Evolutionary conservation across 1,140 invertebrate genomes (phyloP), one percentile per base, ranked within the genome.

Genomic region (Hyphantria cunea): DNA sequence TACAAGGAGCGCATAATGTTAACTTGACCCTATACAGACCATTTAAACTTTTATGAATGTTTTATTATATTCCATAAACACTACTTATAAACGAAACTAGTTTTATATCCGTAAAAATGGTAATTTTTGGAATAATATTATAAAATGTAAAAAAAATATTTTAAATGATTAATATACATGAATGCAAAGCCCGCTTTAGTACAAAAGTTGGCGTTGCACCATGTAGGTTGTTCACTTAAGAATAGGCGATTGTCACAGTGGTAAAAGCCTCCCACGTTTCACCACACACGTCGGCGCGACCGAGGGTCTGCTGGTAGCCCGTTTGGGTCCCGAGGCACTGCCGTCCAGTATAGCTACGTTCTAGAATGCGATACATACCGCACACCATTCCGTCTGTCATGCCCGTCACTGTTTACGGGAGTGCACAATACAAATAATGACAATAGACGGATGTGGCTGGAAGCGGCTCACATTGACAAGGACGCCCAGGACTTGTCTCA

Each of bases 381-480:
- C 50, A 41, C 48, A 55, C 66, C 63, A 71, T 77, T 77, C 45
- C 58, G 64, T 70, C 51, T 68, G 82, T 84, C 84, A 82, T 83
- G 73, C 64, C 74, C 72, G 80, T 81, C 78, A 82, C 74, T 66
- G 76, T 74, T 71, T 70, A 80, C 82, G 79, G 78, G 78, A 86
- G 79, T 83, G 79, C 78, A 86, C 81, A 82, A 89, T 81, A 87
- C 82, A 86, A 87, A 87, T 80, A 87, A 74, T 79, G 82, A 89
- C 86, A 90, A 89, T 88, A 87, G 86, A 88, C 88, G 88, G 86
- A 89, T 89, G 86, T 89, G 78, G 83, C 72, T 88, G 80, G 83
- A 86, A 89, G 86, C 80, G 81, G 88, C 83, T 89, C 84, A 82
- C 88, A 89, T 88, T 89, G 87, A 89, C 87, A 90, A 90, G 87